phyloP scores from a whole-genome alignment of 2,797 vertebrate species.

The Sebastes taczanowskii region DNA sequence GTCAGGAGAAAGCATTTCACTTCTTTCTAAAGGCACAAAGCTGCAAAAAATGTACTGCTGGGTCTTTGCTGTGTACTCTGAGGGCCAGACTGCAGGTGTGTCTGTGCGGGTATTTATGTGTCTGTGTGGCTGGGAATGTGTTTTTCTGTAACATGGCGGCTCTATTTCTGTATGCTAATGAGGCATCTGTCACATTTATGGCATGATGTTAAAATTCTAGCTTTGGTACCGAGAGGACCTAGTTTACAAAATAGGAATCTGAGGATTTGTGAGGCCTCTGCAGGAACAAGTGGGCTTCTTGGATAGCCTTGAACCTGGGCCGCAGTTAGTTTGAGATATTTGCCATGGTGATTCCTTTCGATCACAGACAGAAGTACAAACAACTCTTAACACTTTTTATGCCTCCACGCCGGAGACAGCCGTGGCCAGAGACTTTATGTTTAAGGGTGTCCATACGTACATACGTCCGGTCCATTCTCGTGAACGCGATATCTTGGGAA shows the following conservation, averaged over 20 bases:
- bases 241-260: background rate
- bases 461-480: accelerated
- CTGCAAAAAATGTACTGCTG: constrained; percentile 5
- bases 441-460: no score
- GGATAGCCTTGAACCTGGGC: background rate
- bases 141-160: background rate
- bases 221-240: background rate
- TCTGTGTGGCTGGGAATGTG: background rate
- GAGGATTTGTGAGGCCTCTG: background rate
- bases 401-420: accelerated
- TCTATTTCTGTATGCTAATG: constrained; percentile 10
- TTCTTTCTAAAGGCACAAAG: background rate
- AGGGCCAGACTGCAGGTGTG: background rate
- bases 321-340: background rate
- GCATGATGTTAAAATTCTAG: background rate
- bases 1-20: background rate
- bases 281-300: background rate
- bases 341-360: background rate
- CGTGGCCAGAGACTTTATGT: no score
- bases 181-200: background rate
- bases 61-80: background rate
- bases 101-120: background rate
- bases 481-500: accelerated
- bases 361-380: background rate
- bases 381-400: background rate